Evolutionary conservation across 2,888 invertebrate genomes (phyloP).

Genomic region (Pogonocherus hispidulus): DNA sequence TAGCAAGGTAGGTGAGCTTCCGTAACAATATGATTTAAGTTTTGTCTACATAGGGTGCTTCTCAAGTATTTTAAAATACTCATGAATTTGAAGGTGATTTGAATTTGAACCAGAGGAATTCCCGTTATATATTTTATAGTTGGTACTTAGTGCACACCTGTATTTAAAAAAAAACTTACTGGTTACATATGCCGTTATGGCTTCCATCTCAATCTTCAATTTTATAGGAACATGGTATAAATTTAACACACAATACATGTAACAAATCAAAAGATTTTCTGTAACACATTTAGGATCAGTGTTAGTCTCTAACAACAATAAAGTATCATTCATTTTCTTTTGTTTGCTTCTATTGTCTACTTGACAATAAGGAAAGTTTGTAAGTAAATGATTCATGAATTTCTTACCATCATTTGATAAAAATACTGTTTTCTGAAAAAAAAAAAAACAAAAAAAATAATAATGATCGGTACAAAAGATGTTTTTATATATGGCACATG

Average conservation of each 20-base stretch:
- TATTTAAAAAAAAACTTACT: slow-evolving; percentile 60
- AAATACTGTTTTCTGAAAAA: slow-evolving; percentile 68
- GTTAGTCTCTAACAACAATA: slow-evolving; percentile 65
- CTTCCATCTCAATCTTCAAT: slow-evolving; percentile 64
- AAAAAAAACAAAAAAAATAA: slow-evolving; percentile 40
- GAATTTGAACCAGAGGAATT: too few relatives aligned
- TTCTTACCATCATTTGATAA: slow-evolving; percentile 70
- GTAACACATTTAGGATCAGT: slow-evolving; percentile 68
- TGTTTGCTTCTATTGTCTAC: slow-evolving; percentile 61
- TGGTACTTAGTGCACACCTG: too few relatives aligned
- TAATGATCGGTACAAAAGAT: too few relatives aligned
- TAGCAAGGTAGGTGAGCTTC: too few relatives aligned
- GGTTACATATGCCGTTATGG: slow-evolving; percentile 71
- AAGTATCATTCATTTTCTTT: slow-evolving; percentile 66
- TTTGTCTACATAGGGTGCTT: too few relatives aligned
- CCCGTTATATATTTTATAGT: too few relatives aligned
- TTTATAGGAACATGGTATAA: slow-evolving; percentile 67
- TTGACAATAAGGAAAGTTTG: slow-evolving; percentile 74
- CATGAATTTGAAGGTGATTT: too few relatives aligned
- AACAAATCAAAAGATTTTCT: slow-evolving; percentile 72
- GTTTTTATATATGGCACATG: too few relatives aligned
- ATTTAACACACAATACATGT: slow-evolving; percentile 71
- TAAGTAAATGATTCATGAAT: slow-evolving; percentile 73
- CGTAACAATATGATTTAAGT: too few relatives aligned
- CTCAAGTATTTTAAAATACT: too few relatives aligned